Evolutionary conservation across 2,797 vertebrate genomes (phyloP), one percentile per base, ranked within the genome.

Genomic region (Centropyge bicolor): DNA sequence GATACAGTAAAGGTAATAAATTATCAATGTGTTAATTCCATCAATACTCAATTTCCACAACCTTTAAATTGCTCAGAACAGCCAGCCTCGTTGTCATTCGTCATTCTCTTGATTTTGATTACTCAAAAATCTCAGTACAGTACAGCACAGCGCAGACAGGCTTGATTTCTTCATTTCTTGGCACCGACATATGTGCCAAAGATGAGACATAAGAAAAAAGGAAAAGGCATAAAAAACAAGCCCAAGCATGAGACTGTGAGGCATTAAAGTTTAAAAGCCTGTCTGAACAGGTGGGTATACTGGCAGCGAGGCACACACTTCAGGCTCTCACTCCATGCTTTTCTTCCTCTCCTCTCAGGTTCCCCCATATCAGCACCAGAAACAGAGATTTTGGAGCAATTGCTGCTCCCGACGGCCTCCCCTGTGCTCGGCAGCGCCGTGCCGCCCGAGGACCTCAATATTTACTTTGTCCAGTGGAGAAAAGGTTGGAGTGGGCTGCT

Each of bases 221-320:
- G 24, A 4, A 31, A 49, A 67, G 24, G n/a, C 14, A 61, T 57
- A 76, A 82, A 24, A 8, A 68, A 74, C 31, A 59, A 80, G 45
- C 61, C 48, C 20, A 59, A 75, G 74, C 48, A 20, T 81, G 57
- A 81, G 81, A 79, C 74, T 64, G 78, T 40, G 51, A 62, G 57
- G 54, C 65, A 79, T 87, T 74, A 72, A 86, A 90, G 65, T 89
- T 91, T 88, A 85, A 91, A 83, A 48, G 73, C 22, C 80, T 76
- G 76, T 87, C 80, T 85, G 85, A 91, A 90, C 88, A 89, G 89
- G 88, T 91, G 89, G 76, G 70, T 87, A 52, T 75, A 81, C 84
- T 75, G 81, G 76, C 79, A 89, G 80, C 9, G 20, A 87, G 63
- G 81, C 59, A 75, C 76, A 84, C 61, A 78, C 72, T 88, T 81